These are phyloP conservation scores for Cephus rjabovi DNA, from an alignment of 2,888 invertebrate species.

Conservation along the genomic window DNA sequence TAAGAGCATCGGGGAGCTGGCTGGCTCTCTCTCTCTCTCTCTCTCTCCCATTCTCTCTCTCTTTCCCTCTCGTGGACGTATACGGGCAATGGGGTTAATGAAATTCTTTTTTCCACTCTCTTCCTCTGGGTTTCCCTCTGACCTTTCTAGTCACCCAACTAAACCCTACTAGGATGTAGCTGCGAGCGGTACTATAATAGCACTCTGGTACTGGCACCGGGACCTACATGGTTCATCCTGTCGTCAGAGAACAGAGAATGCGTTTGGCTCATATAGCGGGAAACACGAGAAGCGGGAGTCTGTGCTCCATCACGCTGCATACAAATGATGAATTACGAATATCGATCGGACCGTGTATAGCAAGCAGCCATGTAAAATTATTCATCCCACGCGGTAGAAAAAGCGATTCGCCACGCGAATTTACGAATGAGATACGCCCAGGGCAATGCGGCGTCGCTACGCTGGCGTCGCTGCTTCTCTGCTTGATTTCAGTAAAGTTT, in stretches of 20 bases:
- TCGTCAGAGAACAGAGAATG: slow-evolving; percentile 17
- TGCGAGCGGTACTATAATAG: background rate
- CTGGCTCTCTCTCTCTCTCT: slow-evolving; percentile 2
- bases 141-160: background rate
- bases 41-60: background rate
- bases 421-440: slow-evolving; percentile 51
- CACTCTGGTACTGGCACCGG: background rate
- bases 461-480: slow-evolving; percentile 42
- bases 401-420: slow-evolving; percentile 38
- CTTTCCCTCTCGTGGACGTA: background rate
- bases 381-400: slow-evolving; percentile 51
- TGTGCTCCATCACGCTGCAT: slow-evolving; percentile 58
- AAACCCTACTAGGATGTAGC: background rate
- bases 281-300: slow-evolving; percentile 9
- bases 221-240: background rate
- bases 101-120: slow-evolving; percentile 41
- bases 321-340: slow-evolving; percentile 66
- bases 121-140: background rate
- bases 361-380: slow-evolving; percentile 38
- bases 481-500: slow-evolving; percentile 60
- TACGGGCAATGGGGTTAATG: slow-evolving; percentile 33
- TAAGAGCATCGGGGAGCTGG: background rate
- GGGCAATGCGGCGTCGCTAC: slow-evolving; percentile 26
- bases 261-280: background rate
- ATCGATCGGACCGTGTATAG: slow-evolving; percentile 49